Conservation (phyloP, 2,113 vertebrate species). For the Prunella fulvescens region DNA sequence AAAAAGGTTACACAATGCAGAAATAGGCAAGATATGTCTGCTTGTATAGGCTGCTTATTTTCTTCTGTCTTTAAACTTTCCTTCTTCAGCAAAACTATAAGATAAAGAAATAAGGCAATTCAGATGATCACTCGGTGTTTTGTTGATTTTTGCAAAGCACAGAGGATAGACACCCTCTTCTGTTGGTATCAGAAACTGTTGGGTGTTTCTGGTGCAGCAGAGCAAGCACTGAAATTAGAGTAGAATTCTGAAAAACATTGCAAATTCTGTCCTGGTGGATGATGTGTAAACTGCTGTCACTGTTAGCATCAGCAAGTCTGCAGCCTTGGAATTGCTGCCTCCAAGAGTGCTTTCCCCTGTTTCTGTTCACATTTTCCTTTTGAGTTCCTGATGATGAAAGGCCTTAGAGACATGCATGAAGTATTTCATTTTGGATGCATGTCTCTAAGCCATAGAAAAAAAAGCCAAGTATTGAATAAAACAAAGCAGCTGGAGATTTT, state of each 20-base stretch:
- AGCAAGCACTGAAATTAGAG: not conserved
- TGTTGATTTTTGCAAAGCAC: not conserved
- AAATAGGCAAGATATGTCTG: not conserved
- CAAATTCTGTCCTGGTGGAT: not conserved
- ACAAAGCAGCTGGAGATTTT: not conserved
- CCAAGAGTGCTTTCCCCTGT: not conserved
- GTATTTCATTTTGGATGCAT: not conserved
- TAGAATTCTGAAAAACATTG: not conserved
- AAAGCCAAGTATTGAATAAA: not conserved
- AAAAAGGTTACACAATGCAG: not conserved
- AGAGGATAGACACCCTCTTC: constrained; percentile 35
- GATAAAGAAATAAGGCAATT: not conserved
- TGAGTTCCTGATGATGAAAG: not conserved
- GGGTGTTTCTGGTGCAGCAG: not conserved
- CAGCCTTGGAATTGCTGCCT: not conserved
- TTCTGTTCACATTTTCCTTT: not conserved
- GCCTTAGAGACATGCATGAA: not conserved
- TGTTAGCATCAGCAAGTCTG: not conserved
- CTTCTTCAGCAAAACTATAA: not conserved
- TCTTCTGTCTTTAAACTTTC: not conserved
- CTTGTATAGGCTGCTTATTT: not conserved
- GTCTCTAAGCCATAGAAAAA: not conserved
- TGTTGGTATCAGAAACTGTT: constrained; percentile 24
- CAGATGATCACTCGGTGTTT: not conserved
- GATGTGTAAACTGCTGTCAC: not conserved